phyloP scores from a whole-genome alignment of 2,113 vertebrate species.

The Perca flavescens region DNA sequence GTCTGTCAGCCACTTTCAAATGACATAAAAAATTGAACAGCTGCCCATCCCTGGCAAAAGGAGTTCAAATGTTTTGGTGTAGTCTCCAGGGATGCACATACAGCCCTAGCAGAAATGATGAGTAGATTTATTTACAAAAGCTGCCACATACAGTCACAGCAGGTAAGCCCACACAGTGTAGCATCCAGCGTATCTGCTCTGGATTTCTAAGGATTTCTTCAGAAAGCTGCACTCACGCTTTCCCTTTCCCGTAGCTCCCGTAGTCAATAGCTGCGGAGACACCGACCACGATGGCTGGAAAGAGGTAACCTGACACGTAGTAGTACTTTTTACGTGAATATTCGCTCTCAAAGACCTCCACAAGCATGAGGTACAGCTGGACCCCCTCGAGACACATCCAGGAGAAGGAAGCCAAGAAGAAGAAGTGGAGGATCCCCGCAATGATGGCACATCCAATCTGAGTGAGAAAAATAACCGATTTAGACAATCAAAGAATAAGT shows the following conservation, averaged over 20 bases:
- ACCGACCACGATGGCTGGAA: conserved; percentile 96
- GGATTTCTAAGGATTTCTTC: conserved; percentile 41
- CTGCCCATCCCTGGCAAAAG: conserved; percentile 64
- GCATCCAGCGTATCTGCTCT: conserved; percentile 31
- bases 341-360: conserved; percentile 99
- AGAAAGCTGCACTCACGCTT: conserved; percentile 90
- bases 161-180: conserved; percentile 33
- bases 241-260: conserved; percentile 94
- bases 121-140: conserved; percentile 57
- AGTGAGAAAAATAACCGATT: background rate
- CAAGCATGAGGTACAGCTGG: conserved; percentile 98
- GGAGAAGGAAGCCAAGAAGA: conserved; percentile 97
- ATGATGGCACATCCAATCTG: conserved; percentile 97
- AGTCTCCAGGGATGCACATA: conserved; percentile 52
- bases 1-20: conserved; percentile 87
- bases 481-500: background rate
- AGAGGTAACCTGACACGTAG: conserved; percentile 97
- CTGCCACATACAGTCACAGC: conserved; percentile 51
- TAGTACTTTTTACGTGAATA: conserved; percentile 99
- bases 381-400: conserved; percentile 99
- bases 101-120: conserved; percentile 57
- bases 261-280: conserved; percentile 98
- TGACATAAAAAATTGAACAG: conserved; percentile 82
- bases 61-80: conserved; percentile 68
- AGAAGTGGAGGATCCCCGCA: conserved; percentile 97